A percentile compares a stretch with the other conserved stretches of the same genome.
Conservation (phyloP, 2,113 vertebrate species). For the Agelaius tricolor region DNA sequence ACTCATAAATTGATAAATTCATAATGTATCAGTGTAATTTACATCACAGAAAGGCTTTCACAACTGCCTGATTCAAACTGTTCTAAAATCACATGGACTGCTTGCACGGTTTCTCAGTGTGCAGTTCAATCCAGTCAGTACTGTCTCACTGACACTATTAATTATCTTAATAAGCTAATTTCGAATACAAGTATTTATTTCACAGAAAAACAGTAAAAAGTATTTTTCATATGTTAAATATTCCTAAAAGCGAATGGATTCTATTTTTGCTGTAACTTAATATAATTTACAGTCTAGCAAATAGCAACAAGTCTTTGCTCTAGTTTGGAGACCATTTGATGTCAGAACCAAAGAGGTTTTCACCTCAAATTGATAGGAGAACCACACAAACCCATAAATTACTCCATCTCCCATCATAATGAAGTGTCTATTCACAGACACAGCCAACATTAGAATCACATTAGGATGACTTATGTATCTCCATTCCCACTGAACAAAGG, state of each 20-base stretch:
- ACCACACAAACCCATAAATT: background rate
- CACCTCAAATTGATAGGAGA: background rate
- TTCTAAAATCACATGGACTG: background rate
- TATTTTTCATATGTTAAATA: background rate
- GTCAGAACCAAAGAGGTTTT: background rate
- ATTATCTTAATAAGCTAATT: background rate
- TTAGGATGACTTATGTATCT: background rate
- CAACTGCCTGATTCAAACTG: background rate
- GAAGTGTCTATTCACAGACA: background rate
- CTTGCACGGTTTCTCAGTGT: accelerated
- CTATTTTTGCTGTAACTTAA: background rate
- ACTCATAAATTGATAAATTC: background rate
- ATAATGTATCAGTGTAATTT: background rate
- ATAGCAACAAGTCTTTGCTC: background rate
- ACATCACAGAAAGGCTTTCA: background rate
- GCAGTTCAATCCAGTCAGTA: background rate
- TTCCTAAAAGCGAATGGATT: background rate
- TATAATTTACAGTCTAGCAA: background rate
- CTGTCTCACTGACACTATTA: background rate
- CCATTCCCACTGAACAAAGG: background rate
- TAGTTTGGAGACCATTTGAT: background rate
- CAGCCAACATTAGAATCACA: background rate
- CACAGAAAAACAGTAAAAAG: background rate
- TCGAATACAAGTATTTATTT: background rate
- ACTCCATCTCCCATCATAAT: background rate